Conservation (phyloP, 2,113 vertebrate genomes). For the Conger conger region DNA sequence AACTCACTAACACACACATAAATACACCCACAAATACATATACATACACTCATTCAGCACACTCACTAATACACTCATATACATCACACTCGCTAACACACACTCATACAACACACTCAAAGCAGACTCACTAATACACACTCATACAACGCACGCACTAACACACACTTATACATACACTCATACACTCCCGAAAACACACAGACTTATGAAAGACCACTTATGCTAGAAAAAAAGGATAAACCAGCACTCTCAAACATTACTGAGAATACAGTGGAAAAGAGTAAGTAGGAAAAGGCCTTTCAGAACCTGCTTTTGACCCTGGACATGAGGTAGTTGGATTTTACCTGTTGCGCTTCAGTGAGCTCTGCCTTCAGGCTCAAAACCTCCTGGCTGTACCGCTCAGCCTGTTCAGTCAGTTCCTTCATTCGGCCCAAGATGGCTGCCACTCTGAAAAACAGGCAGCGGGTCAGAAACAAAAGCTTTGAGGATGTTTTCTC, state of each 20-base stretch:
- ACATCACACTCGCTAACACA: no score
- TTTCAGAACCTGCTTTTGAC: no score
- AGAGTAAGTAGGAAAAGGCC: no score
- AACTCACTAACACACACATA: no score
- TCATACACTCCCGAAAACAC: no score
- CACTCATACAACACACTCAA: not conserved
- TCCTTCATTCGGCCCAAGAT: slow-evolving; percentile 50
- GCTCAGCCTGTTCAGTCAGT: slow-evolving; percentile 41
- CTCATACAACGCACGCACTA: not conserved
- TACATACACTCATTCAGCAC: no score
- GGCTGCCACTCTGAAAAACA: slow-evolving; percentile 45
- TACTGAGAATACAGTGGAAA: no score
- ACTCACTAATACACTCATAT: no score
- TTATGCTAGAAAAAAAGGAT: not conserved
- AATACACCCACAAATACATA: no score
- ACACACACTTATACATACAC: not conserved
- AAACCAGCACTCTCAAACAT: no score
- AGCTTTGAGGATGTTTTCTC: not conserved
- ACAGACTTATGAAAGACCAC: no score
- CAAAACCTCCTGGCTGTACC: slow-evolving; percentile 39
- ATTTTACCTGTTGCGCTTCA: slow-evolving; percentile 56
- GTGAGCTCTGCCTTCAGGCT: slow-evolving; percentile 41
- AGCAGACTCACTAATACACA: not conserved
- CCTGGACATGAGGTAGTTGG: not conserved
- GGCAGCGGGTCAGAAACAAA: not conserved